These are phyloP conservation scores for Pampusana beccarii DNA, from an alignment of 2,113 vertebrate genomes.

Conservation along the genomic window DNA sequence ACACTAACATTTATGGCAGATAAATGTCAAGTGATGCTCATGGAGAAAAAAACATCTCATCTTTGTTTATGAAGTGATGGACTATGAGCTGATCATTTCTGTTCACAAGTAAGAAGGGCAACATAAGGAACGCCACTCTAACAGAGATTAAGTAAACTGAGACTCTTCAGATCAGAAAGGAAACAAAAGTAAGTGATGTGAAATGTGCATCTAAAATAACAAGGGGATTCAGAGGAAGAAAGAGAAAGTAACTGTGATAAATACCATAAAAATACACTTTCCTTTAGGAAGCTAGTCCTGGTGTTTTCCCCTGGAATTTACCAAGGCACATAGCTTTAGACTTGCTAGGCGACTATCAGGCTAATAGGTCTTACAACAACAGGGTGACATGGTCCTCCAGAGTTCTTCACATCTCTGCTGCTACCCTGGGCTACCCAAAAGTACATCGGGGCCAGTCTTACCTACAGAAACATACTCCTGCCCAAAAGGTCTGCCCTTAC, in stretches of 20 bases:
- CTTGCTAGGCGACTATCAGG: neutral
- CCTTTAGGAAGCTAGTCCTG: neutral
- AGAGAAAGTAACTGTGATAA: neutral
- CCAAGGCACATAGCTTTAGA: neutral
- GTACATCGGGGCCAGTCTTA: neutral
- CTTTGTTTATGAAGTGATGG: neutral
- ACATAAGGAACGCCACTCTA: rapidly evolving
- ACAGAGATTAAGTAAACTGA: neutral
- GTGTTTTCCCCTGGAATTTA: neutral
- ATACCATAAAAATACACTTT: neutral
- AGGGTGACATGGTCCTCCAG: neutral
- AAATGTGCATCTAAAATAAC: neutral
- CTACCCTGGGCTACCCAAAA: neutral
- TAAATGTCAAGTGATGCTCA: neutral
- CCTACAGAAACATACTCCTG: neutral
- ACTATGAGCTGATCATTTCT: neutral
- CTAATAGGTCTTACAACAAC: neutral
- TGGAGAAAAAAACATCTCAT: neutral
- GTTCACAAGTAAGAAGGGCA: neutral
- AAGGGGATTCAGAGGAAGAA: neutral
- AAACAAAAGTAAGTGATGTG: neutral
- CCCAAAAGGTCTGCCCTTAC: no score
- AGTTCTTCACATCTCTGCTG: neutral
- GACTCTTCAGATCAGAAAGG: neutral
- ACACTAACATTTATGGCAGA: neutral